These are phyloP conservation scores for Trissolcus japonicus DNA, from an alignment of 2,888 invertebrate genomes.

Conservation along the genomic window DNA sequence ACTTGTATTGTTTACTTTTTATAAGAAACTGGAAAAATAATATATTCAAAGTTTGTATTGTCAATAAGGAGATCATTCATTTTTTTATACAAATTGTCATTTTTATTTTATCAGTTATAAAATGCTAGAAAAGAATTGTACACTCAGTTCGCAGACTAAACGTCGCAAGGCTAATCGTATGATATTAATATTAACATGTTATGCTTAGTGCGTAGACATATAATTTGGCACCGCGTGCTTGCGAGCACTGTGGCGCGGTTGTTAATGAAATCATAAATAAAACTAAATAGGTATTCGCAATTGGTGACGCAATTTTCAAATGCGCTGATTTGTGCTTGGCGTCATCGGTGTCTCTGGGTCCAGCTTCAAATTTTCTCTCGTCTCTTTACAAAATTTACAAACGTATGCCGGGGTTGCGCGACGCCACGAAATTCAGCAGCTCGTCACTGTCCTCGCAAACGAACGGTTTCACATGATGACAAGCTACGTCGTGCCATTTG, in stretches of 20 bases:
- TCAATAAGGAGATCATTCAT: too few relatives aligned
- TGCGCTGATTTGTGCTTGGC: slow-evolving; percentile 51
- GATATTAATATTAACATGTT: slow-evolving; percentile 51
- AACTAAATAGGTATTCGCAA: slow-evolving; percentile 52
- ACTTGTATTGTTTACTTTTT: too few relatives aligned
- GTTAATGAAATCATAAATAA: slow-evolving; percentile 58
- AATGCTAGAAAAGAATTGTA: slow-evolving; percentile 57
- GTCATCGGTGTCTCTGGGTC: slow-evolving; percentile 56
- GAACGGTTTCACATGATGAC: slow-evolving; percentile 92
- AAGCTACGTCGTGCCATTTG: slow-evolving; percentile 93
- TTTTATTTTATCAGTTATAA: slow-evolving; percentile 59
- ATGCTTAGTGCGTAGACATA: slow-evolving; percentile 54
- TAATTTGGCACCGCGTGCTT: slow-evolving; percentile 13
- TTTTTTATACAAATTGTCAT: slow-evolving; percentile 46
- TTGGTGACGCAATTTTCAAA: slow-evolving; percentile 30
- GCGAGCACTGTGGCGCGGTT: slow-evolving; percentile 35
- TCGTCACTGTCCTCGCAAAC: slow-evolving; percentile 95
- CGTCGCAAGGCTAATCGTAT: slow-evolving; percentile 56
- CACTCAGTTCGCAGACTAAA: slow-evolving; percentile 62
- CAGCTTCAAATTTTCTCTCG: slow-evolving; percentile 2
- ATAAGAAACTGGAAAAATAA: too few relatives aligned
- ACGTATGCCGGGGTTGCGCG: slow-evolving; percentile 90
- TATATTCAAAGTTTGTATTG: too few relatives aligned
- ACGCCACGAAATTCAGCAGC: slow-evolving; percentile 91
- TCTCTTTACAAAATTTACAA: slow-evolving; percentile 78